Evolutionary conservation across 2,113 vertebrate species (phyloP).

Genomic region (Calidris pugnax): DNA sequence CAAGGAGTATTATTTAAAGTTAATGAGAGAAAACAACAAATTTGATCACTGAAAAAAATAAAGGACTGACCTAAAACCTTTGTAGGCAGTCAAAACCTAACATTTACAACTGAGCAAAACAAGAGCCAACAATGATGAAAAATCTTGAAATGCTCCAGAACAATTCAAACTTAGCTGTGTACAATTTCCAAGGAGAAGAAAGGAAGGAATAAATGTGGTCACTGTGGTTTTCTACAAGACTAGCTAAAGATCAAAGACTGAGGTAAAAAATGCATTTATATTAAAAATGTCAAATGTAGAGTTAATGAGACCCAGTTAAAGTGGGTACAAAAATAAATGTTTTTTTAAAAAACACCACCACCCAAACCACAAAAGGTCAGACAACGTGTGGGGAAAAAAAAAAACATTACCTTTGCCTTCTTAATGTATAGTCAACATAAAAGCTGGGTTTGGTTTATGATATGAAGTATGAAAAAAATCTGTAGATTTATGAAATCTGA

Average conservation of each 20-base stretch:
- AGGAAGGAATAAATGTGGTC: neutral
- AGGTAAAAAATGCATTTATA: neutral
- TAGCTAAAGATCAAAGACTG: neutral
- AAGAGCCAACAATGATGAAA: neutral
- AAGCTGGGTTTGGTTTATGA: neutral
- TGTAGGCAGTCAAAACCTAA: neutral
- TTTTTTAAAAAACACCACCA: neutral
- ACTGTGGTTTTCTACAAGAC: neutral
- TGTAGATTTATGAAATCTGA: neutral
- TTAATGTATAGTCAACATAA: neutral
- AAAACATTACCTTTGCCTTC: neutral
- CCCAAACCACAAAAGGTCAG: neutral
- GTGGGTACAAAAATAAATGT: neutral
- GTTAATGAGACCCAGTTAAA: neutral
- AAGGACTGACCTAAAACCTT: neutral
- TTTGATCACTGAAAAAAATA: neutral
- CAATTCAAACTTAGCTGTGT: neutral
- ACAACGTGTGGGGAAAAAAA: neutral
- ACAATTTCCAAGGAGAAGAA: neutral
- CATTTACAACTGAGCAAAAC: neutral
- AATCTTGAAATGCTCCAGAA: neutral
- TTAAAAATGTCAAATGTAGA: neutral
- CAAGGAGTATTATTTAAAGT: neutral
- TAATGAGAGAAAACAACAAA: neutral
- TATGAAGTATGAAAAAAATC: neutral